phyloP scores from a whole-genome alignment of 1,140 invertebrate species.

The Formica selysi region DNA sequence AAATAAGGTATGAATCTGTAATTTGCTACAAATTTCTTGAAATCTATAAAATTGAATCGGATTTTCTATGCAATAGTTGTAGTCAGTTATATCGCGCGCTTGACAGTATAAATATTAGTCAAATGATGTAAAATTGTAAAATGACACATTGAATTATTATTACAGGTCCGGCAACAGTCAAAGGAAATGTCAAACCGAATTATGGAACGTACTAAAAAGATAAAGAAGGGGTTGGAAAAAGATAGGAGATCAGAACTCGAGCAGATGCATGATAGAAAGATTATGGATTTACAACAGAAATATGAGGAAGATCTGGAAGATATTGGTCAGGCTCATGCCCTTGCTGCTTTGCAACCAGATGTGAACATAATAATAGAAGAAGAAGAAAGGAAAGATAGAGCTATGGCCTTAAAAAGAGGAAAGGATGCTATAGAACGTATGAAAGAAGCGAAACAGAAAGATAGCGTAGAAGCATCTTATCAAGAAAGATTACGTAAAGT shows the following conservation, averaged over 20 bases:
- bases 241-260: conserved; percentile 82
- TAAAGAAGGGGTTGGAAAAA: conserved; percentile 83
- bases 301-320: conserved; percentile 86
- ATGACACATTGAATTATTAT: neutral
- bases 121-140: neutral
- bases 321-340: conserved; percentile 85
- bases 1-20: neutral
- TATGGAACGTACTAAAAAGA: conserved; percentile 84
- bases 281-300: conserved; percentile 85
- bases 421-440: conserved; percentile 81
- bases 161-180: conserved; percentile 87
- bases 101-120: conserved; percentile 12
- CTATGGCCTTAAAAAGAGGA: conserved; percentile 82
- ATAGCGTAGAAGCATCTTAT: conserved; percentile 74
- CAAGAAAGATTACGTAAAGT: conserved; percentile 83
- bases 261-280: conserved; percentile 83
- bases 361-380: conserved; percentile 78
- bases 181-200: conserved; percentile 86
- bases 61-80: neutral
- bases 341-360: conserved; percentile 82
- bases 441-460: conserved; percentile 73
- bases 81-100: neutral
- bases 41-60: neutral
- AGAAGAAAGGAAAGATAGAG: conserved; percentile 79
- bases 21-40: neutral